Evolutionary conservation across 2,888 invertebrate genomes (phyloP).

Genomic region (Tetheella fluctuosa): DNA sequence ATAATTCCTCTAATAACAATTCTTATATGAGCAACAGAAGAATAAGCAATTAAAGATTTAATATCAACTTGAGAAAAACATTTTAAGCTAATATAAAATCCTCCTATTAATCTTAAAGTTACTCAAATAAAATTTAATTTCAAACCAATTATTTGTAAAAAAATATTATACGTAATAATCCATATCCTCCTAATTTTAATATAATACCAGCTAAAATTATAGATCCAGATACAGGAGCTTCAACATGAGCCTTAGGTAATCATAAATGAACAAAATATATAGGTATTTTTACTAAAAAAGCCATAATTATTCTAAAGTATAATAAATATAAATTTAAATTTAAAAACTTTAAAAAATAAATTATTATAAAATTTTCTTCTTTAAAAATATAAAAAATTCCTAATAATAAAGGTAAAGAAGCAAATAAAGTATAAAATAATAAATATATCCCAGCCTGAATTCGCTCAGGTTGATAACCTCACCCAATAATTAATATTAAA

Average conservation of each 20-base stretch:
- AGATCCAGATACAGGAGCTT: conserved; percentile 88
- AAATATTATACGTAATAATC: conserved; percentile 83
- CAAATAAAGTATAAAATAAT: conserved; percentile 88
- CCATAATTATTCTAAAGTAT: conserved; percentile 83
- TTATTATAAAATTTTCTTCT: conserved; percentile 74
- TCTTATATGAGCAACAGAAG: conserved; percentile 88
- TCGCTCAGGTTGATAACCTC: conserved; percentile 88
- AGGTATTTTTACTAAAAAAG: conserved; percentile 89
- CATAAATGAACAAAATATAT: conserved; percentile 89
- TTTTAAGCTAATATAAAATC: conserved; percentile 85
- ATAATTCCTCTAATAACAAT: conserved; percentile 84
- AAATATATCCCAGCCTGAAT: conserved; percentile 87
- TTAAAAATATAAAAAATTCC: conserved; percentile 81
- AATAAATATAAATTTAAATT: conserved; percentile 71
- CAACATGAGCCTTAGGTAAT: conserved; percentile 90
- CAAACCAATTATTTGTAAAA: conserved; percentile 74
- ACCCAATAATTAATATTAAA: conserved; percentile 87
- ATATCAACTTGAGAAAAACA: conserved; percentile 88
- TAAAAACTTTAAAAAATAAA: conserved; percentile 78
- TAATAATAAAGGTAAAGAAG: conserved; percentile 86
- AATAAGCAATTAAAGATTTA: conserved; percentile 90
- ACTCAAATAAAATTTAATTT: conserved; percentile 82
- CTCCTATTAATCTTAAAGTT: conserved; percentile 83
- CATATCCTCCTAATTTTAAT: conserved; percentile 89
- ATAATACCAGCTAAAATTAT: conserved; percentile 90